Evolutionary conservation across 2,797 vertebrate genomes (phyloP).

Genomic region (Phataginus tricuspis): DNA sequence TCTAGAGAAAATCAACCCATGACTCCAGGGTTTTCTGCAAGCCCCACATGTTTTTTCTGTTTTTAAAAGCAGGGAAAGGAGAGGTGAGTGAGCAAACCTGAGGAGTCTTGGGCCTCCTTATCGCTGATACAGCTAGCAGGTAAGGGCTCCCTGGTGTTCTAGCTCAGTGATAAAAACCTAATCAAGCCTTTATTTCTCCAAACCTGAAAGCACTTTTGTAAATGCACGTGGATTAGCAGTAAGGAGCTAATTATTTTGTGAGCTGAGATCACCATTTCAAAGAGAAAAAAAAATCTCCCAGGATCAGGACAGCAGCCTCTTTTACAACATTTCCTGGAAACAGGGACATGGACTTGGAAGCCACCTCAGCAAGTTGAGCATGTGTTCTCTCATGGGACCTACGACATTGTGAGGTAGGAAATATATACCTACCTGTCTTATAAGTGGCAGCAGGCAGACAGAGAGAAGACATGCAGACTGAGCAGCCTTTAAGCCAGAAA

Average conservation of each 20-base stretch:
- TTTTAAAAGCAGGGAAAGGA: background rate
- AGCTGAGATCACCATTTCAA: conserved; percentile 53
- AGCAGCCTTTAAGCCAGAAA: background rate
- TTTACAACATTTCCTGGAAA: conserved; percentile 29
- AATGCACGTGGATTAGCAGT: conserved; percentile 39
- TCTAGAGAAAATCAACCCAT: background rate
- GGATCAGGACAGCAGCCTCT: background rate
- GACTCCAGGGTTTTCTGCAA: conserved; percentile 7
- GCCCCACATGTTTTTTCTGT: background rate
- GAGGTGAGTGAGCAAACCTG: background rate
- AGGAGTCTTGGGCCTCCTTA: conserved; percentile 27
- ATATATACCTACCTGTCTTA: too few relatives aligned
- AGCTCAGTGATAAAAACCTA: conserved; percentile 21
- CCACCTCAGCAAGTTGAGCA: background rate
- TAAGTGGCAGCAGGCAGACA: background rate
- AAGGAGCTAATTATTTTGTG: conserved; percentile 58
- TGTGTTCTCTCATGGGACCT: background rate
- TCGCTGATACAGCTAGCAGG: background rate
- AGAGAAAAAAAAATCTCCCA: background rate
- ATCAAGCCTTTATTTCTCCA: conserved; percentile 41
- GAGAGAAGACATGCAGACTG: rapidly evolving
- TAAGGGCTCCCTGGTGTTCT: conserved; percentile 19
- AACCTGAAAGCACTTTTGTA: conserved; percentile 47
- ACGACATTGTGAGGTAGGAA: background rate
- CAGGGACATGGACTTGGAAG: background rate